Evolutionary conservation across 2,888 invertebrate species (phyloP).

Genomic region (Melitaea athalia): DNA sequence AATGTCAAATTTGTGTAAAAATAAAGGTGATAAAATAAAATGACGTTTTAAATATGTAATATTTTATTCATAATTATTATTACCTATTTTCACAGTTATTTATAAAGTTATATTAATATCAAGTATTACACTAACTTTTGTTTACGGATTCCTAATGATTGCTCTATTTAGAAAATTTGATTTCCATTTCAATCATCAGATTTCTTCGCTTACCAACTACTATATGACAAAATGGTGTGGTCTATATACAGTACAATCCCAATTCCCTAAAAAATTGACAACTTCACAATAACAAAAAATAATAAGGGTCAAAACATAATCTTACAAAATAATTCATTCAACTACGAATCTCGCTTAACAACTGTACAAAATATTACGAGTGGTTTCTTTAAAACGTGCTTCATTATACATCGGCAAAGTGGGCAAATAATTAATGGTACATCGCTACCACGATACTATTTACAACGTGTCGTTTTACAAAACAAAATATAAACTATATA

Average conservation of each 20-base stretch:
- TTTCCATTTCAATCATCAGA: slow-evolving; percentile 80
- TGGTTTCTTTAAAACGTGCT: slow-evolving; percentile 78
- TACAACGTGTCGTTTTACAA: slow-evolving; percentile 76
- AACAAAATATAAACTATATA: slow-evolving; percentile 82
- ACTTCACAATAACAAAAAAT: slow-evolving; percentile 85
- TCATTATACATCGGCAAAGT: slow-evolving; percentile 66
- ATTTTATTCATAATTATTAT: slow-evolving; percentile 83
- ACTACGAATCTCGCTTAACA: slow-evolving; percentile 79
- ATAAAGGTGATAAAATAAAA: slow-evolving; percentile 56
- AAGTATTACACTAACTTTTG: slow-evolving; percentile 81
- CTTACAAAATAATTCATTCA: slow-evolving; percentile 77
- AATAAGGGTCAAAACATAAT: slow-evolving; percentile 63
- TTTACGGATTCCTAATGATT: slow-evolving; percentile 81
- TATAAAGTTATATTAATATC: slow-evolving; percentile 84
- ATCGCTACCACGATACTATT: slow-evolving; percentile 64
- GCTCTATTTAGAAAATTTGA: slow-evolving; percentile 81
- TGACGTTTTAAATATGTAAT: slow-evolving; percentile 78
- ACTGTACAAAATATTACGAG: slow-evolving; percentile 80
- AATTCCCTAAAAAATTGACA: slow-evolving; percentile 88
- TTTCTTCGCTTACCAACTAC: slow-evolving; percentile 69
- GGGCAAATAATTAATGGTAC: slow-evolving; percentile 69
- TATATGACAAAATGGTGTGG: slow-evolving; percentile 79
- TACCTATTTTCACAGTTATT: slow-evolving; percentile 83
- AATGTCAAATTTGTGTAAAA: not conserved
- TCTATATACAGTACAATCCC: slow-evolving; percentile 86